These are phyloP conservation scores for Sakesphorus luctuosus DNA, from an alignment of 2,113 vertebrate genomes.

Conservation along the genomic window DNA sequence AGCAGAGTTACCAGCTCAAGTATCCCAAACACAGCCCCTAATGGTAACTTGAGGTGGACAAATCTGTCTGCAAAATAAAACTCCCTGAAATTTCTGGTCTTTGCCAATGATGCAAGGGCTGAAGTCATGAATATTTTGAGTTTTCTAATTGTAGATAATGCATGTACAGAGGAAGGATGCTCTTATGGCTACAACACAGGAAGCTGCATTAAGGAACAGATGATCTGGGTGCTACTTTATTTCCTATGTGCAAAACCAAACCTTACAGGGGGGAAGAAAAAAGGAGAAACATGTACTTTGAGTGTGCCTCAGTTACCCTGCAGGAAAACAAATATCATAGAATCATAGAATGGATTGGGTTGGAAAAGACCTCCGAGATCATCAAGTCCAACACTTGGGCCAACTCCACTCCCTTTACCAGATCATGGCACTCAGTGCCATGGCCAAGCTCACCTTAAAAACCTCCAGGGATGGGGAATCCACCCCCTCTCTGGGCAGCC, in stretches of 20 bases:
- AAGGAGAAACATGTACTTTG: neutral
- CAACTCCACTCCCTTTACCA: too few species aligned
- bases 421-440: too few species aligned
- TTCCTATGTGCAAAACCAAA: neutral
- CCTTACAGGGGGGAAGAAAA: neutral
- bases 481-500: too few species aligned
- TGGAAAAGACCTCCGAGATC: too few species aligned
- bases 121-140: neutral
- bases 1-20: neutral
- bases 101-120: neutral
- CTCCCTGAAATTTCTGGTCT: neutral
- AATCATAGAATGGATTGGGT: too few species aligned
- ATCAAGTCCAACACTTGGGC: too few species aligned
- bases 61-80: neutral
- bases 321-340: neutral
- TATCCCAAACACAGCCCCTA: neutral
- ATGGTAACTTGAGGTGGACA: neutral
- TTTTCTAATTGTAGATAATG: neutral
- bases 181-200: neutral
- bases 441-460: too few species aligned
- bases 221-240: slow-evolving; percentile 7
- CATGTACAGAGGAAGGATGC: neutral
- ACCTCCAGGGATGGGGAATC: too few species aligned
- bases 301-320: neutral
- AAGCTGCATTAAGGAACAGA: slow-evolving; percentile 29